A percentile compares a stretch with the other conserved stretches of the same genome.
Evolutionary conservation across 1,140 invertebrate species (phyloP).

Genomic region (Tachypleus tridentatus): DNA sequence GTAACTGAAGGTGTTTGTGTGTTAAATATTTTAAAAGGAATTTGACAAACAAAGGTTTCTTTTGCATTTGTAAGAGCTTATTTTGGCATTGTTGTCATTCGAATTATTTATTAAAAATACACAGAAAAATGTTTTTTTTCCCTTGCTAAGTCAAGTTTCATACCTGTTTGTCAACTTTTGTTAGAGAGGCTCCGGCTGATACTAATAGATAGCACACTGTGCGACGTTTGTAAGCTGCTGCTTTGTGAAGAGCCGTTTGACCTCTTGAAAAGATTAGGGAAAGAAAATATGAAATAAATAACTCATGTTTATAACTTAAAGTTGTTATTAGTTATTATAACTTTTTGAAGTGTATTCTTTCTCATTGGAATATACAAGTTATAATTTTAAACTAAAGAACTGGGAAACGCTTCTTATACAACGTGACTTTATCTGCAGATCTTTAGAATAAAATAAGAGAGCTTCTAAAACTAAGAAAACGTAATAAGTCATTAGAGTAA

Average conservation of each 20-base stretch:
- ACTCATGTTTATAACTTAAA: neutral
- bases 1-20: no score
- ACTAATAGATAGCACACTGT: conserved; percentile 85
- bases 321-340: neutral
- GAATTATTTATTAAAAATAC: no score
- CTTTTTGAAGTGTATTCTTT: neutral
- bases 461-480: no score
- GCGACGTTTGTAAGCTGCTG: conserved; percentile 63
- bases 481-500: no score
- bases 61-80: no score
- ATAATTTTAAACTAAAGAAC: conserved; percentile 67
- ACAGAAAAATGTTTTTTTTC: no score
- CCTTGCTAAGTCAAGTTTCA: conserved; percentile 22
- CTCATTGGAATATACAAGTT: conserved; percentile 1
- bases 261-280: conserved; percentile 43
- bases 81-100: no score
- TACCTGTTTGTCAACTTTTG: conserved; percentile 55
- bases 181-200: conserved; percentile 73
- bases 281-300: conserved; percentile 9
- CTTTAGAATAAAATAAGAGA: no score
- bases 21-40: no score
- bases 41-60: no score
- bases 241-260: conserved; percentile 85
- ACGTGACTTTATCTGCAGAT: no score
- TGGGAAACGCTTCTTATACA: conserved; percentile 78